Base-by-base conservation (phyloP, 2,113 vertebrate genomes). In the Gavialis gangeticus region DNA sequence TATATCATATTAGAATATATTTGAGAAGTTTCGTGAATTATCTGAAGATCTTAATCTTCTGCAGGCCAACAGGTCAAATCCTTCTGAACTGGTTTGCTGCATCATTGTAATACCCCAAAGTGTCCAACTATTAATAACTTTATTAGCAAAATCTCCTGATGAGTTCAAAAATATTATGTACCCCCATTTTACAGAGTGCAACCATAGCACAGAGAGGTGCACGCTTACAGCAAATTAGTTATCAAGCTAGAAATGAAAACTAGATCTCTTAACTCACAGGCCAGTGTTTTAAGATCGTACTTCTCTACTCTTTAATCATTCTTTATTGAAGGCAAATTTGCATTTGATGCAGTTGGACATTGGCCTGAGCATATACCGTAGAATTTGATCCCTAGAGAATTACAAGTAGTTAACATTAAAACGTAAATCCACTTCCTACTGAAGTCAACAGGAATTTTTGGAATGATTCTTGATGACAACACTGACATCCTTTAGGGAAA, bases 391-490 rank as follows among this genome's bases (percentile, higher is more conserved):
- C 54, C 76, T 15, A 24, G n/a, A 16, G 56, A 82, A 21, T 75
- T 60, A 73, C 19, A 73, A 75, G 25, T 21, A 0, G 0, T 30
- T 8, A n/a, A 71, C 4, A 12, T 6, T 73, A 81, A 59, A 78
- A 62, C 14, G 57, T 71, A 69, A 27, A 24, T 24, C 84, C 28
- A 54, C 21, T n/a, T 90, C n/a, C 75, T 79, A 7, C 10, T 54
- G 56, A 91, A 6, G 62, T 81, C 88, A 69, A 76, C 77, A 56
- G 4, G 4, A 86, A 75, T 64, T 86, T 91, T 82, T 37, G 67
- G 19, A 78, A 24, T 58, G 19, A 25, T 57, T 79, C 73, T 34
- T 66, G 57, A 93, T 73, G 17, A 85, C 54, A 56, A 60, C 57
- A 25, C 21, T 12, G 76, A 79, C 56, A 24, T 59, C 24, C 63